phyloP scores from a whole-genome alignment of 1,140 invertebrate species.

The Aphelenchoides besseyi region DNA sequence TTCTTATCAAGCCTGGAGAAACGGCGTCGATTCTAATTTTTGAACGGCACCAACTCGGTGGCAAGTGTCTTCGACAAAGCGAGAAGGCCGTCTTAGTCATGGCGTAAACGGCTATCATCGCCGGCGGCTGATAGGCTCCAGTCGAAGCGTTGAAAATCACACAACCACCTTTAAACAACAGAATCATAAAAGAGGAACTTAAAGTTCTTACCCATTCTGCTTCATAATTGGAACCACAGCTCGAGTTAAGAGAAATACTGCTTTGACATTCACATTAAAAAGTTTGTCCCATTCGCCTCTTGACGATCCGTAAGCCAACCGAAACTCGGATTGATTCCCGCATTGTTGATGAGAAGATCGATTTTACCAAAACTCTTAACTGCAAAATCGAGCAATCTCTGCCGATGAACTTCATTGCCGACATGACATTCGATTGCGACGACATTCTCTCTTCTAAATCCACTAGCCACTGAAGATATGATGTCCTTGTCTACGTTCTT shows the following conservation, averaged over 20 bases:
- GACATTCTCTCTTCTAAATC: slow-evolving; percentile 63
- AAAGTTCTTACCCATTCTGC: slow-evolving; percentile 68
- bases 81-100: slow-evolving; percentile 88
- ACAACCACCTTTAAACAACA: slow-evolving; percentile 34
- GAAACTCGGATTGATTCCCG: slow-evolving; percentile 75
- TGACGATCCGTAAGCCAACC: slow-evolving; percentile 71
- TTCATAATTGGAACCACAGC: slow-evolving; percentile 78
- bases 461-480: slow-evolving; percentile 60
- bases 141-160: slow-evolving; percentile 72
- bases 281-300: slow-evolving; percentile 74
- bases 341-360: slow-evolving; percentile 93
- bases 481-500: slow-evolving; percentile 61
- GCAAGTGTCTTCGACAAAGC: slow-evolving; percentile 81
- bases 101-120: slow-evolving; percentile 82
- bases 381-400: slow-evolving; percentile 74
- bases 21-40: slow-evolving; percentile 75
- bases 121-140: slow-evolving; percentile 76
- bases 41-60: slow-evolving; percentile 46
- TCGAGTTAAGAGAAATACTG: slow-evolving; percentile 80
- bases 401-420: slow-evolving; percentile 73
- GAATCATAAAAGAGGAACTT: background rate
- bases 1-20: slow-evolving; percentile 83
- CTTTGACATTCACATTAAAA: slow-evolving; percentile 91
- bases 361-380: slow-evolving; percentile 77
- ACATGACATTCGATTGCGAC: slow-evolving; percentile 65